Conservation (phyloP, 2,888 invertebrate genomes). For the Napeogenes sylphis region DNA sequence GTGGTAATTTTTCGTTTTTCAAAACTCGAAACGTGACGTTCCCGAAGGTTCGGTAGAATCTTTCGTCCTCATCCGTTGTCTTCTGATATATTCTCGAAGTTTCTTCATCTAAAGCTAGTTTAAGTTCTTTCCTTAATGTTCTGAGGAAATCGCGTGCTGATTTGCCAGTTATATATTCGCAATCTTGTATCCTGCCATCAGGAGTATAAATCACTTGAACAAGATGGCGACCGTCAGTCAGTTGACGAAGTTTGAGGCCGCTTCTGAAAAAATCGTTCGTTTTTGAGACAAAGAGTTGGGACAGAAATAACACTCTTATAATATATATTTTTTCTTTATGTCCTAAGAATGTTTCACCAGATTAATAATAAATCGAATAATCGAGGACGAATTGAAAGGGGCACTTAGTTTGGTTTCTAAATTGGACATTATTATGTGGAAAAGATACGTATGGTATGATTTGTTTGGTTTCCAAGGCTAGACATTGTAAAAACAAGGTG, state of each 20-base stretch:
- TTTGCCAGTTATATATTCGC: slow-evolving; percentile 79
- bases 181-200: slow-evolving; percentile 79
- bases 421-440: too few relatives aligned
- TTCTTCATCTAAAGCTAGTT: slow-evolving; percentile 63
- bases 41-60: slow-evolving; percentile 61
- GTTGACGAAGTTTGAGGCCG: slow-evolving; percentile 80
- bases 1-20: slow-evolving; percentile 66
- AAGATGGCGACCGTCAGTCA: slow-evolving; percentile 82
- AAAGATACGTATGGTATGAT: too few relatives aligned
- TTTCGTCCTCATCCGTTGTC: slow-evolving; percentile 48
- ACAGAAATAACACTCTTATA: neutral
- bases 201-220: slow-evolving; percentile 83
- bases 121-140: slow-evolving; percentile 77
- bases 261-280: slow-evolving; percentile 58
- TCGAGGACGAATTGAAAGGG: too few relatives aligned
- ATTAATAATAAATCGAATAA: too few relatives aligned
- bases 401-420: too few relatives aligned
- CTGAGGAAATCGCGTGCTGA: slow-evolving; percentile 78
- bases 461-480: too few relatives aligned
- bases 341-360: too few relatives aligned
- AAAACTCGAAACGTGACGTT: slow-evolving; percentile 78
- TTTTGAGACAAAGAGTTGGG: slow-evolving; percentile 18
- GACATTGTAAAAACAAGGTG: too few relatives aligned
- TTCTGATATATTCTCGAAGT: slow-evolving; percentile 51
- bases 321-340: too few relatives aligned